Base-by-base conservation (phyloP, 2,888 invertebrate species). In the Hirtodrosophila trivittata region DNA sequence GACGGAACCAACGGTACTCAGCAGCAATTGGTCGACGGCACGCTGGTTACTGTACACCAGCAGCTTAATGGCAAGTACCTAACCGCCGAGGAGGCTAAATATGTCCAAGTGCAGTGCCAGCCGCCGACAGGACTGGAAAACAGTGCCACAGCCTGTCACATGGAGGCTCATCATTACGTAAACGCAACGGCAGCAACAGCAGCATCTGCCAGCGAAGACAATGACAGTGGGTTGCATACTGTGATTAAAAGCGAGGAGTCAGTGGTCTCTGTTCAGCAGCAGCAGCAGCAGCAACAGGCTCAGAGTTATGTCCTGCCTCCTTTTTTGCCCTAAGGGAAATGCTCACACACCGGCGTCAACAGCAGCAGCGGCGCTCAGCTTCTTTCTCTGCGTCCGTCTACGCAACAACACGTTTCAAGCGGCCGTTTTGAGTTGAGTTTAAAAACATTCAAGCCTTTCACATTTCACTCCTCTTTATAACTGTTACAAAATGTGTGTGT, bases 301-400 rank as follows among this genome's bases (percentile, higher is more conserved):
- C 91, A 91, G 66, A 91, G 86, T 74, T 91, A 91, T 76, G 90
- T 90, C 38, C 75, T 91, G 87, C 91, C 91, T 70, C 90, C 91
- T 90, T 91, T 91, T 91, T 90, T 91, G 89, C 91, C 90, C 82
- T 91, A 82, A 91, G 87, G 77, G 88, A 90, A 90, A 89, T 90
- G 89, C 90, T 90, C 89, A 88, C 88, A 83, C 89, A 88, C 66
- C 89, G 89, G 45, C 89, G 86, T 63, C 87, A 83, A 54, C 86
- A 81, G 39, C 63, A 65, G 6, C 75, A 73, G 25, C 56, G 68
- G 43, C 73, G 67, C 63, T 52, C 62, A 52, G 59, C 66, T 58
- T 43, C 59, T 50, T 51, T 41, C 32, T 28, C 55, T 38, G 58
- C 55, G 45, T 38, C 54, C 33, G 14, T 7, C 28, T 41, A 21